These are phyloP conservation scores for Verasper variegatus DNA, from an alignment of 2,113 vertebrate genomes.

Conservation along the genomic window DNA sequence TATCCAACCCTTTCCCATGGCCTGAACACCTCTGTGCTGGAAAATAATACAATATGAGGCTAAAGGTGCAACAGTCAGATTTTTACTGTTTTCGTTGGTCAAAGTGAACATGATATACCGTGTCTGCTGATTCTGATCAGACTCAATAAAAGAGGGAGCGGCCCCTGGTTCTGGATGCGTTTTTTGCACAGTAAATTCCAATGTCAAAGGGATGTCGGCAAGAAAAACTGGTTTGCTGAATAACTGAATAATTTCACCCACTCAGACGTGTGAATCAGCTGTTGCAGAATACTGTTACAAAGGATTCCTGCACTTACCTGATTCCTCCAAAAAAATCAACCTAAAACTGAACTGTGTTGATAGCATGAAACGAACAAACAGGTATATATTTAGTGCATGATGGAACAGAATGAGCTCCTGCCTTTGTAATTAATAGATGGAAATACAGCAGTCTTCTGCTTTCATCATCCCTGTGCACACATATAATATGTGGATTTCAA, in stretches of 20 bases:
- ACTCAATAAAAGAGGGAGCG: neutral
- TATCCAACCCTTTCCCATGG: slow-evolving; percentile 19
- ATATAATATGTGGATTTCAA: neutral
- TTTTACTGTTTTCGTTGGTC: neutral
- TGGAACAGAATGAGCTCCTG: neutral
- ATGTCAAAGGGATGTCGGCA: neutral
- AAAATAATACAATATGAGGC: neutral
- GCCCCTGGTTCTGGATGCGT: neutral
- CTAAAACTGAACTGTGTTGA: too few relatives aligned
- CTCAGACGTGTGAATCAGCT: too few relatives aligned
- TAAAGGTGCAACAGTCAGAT: slow-evolving; percentile 6
- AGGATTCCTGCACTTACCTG: too few relatives aligned
- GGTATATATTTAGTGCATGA: neutral
- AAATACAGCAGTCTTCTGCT: neutral
- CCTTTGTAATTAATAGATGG: neutral
- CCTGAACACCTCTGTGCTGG: neutral
- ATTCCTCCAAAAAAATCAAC: neutral
- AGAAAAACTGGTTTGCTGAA: neutral
- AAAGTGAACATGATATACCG: neutral
- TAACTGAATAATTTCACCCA: neutral
- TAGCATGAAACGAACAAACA: neutral
- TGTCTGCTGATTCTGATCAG: neutral
- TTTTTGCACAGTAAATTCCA: neutral
- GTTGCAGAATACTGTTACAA: too few relatives aligned
- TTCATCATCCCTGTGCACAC: neutral